Conservation (phyloP, 2,797 vertebrate genomes). For the Poecile montanus region DNA sequence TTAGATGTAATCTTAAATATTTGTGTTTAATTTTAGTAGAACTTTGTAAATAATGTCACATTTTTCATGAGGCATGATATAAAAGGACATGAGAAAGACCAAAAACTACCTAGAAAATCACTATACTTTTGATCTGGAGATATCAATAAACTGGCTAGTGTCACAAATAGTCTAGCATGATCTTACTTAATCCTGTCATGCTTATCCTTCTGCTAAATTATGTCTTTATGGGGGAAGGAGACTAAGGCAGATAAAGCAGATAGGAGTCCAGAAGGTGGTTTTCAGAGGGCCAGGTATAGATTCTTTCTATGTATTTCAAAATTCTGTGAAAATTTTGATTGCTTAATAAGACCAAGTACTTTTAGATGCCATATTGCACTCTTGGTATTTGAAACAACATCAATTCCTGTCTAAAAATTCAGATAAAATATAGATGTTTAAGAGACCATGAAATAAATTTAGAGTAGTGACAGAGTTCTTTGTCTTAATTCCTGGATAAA, state of each 20-base stretch:
- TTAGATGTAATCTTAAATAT: neutral
- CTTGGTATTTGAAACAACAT: neutral
- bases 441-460: neutral
- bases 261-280: neutral
- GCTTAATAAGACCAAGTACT: neutral
- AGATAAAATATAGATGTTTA: neutral
- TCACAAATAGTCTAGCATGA: neutral
- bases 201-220: neutral
- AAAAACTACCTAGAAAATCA: neutral
- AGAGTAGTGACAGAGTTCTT: neutral
- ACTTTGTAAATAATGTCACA: neutral
- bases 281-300: neutral
- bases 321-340: neutral
- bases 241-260: neutral
- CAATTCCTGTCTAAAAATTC: neutral
- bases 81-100: neutral
- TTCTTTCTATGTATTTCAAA: neutral
- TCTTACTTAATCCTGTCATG: neutral
- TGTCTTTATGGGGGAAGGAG: neutral
- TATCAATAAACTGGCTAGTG: neutral
- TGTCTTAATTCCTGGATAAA: constrained; percentile 7
- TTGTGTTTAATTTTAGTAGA: neutral
- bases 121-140: neutral
- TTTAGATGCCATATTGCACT: neutral
- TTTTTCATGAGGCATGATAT: neutral